Conservation (phyloP, 2,113 vertebrate species). For the Turnix velox region DNA sequence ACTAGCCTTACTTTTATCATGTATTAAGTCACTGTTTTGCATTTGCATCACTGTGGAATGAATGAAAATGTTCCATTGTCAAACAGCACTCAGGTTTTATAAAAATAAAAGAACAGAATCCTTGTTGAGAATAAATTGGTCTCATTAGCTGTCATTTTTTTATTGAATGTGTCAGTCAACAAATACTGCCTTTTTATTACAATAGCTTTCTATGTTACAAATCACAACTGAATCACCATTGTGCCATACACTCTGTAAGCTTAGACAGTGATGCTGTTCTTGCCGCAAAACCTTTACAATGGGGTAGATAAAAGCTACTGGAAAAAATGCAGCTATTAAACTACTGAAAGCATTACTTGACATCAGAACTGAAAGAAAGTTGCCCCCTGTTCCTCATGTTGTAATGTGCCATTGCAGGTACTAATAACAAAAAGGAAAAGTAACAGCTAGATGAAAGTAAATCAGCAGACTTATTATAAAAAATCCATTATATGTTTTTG, state of each 20-base stretch:
- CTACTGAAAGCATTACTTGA: not conserved
- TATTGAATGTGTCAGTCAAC: constrained; percentile 32
- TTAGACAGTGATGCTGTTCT: not conserved
- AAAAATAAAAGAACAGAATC: not conserved
- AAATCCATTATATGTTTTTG: not conserved
- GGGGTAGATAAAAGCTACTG: not conserved
- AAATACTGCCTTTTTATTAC: constrained; percentile 6
- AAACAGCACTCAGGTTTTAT: not conserved
- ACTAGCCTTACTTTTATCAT: not conserved
- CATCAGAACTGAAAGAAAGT: not conserved
- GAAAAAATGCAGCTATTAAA: not conserved
- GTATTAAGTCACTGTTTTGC: constrained; percentile 38
- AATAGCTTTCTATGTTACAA: constrained; percentile 19
- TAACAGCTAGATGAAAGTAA: not conserved
- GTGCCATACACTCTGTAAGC: not conserved
- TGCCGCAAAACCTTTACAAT: not conserved
- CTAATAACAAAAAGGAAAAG: not conserved
- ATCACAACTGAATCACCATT: not conserved
- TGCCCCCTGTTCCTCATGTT: not conserved
- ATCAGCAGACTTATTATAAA: not conserved
- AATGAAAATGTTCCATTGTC: constrained; percentile 33
- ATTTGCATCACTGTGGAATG: not conserved
- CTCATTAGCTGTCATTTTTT: not conserved
- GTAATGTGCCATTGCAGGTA: not conserved
- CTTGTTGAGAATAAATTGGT: not conserved